A percentile compares a stretch with the other conserved stretches of the same genome.
Conservation (phyloP, 2,113 vertebrate genomes). For the Epinephelus fuscoguttatus region DNA sequence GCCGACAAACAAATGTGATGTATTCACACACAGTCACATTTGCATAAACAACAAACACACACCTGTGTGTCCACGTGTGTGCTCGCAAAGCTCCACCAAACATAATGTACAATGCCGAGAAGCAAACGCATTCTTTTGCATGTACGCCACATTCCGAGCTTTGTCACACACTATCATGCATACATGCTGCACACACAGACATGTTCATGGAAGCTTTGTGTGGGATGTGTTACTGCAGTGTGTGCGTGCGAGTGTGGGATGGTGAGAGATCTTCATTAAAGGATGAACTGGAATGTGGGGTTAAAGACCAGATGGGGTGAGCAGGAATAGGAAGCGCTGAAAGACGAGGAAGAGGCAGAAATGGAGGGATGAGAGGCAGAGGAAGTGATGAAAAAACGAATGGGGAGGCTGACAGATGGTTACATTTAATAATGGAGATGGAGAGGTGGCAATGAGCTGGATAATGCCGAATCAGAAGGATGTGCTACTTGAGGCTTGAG, state of each 20-base stretch:
- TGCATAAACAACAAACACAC: neutral
- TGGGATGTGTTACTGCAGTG: slow-evolving; percentile 69
- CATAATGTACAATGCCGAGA: neutral
- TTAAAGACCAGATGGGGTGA: slow-evolving; percentile 81
- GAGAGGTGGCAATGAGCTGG: slow-evolving; percentile 56
- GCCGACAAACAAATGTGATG: slow-evolving; percentile 38
- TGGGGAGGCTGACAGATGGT: slow-evolving; percentile 63
- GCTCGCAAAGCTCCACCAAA: slow-evolving; percentile 5
- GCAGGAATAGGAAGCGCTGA: slow-evolving; percentile 62
- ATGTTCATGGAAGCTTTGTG: slow-evolving; percentile 49
- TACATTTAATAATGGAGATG: slow-evolving; percentile 62
- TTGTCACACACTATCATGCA: neutral
- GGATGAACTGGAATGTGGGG: slow-evolving; percentile 58
- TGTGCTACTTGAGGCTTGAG: slow-evolving; percentile 23
- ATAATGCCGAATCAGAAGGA: slow-evolving; percentile 48
- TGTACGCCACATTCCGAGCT: slow-evolving; percentile 29
- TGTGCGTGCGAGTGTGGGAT: slow-evolving; percentile 61
- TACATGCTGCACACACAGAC: slow-evolving; percentile 25
- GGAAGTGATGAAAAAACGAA: slow-evolving; percentile 37
- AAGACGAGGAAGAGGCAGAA: slow-evolving; percentile 42
- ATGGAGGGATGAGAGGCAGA: slow-evolving; percentile 47
- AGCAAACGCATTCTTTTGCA: slow-evolving; percentile 17
- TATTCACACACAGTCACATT: slow-evolving; percentile 2
- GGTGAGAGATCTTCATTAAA: slow-evolving; percentile 69
- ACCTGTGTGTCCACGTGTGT: slow-evolving; percentile 17